phyloP scores from a whole-genome alignment of 2,113 vertebrate genomes.

The Leucoraja erinaceus region DNA sequence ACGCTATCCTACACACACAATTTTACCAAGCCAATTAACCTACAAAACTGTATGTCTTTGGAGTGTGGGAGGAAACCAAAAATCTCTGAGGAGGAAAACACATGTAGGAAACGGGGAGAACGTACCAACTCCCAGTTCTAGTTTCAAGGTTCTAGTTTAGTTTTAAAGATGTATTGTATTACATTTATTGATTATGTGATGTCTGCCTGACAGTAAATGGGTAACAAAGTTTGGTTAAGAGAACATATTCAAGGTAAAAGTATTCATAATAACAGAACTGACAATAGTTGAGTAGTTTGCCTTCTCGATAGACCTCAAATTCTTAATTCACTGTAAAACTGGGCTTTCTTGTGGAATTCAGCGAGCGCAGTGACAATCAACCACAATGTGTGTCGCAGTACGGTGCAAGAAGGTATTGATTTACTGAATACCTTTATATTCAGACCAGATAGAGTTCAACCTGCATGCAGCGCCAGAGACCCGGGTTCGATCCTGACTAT shows the following conservation, averaged over 20 bases:
- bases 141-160: background rate
- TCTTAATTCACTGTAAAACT: background rate
- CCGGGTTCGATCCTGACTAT: too few relatives aligned
- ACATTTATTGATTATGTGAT: background rate
- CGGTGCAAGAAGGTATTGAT: background rate
- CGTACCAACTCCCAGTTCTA: too few relatives aligned
- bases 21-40: too few relatives aligned
- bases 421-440: background rate
- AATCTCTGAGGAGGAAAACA: too few relatives aligned
- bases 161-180: background rate
- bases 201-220: background rate
- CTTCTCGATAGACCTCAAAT: background rate
- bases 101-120: too few relatives aligned
- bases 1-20: too few relatives aligned
- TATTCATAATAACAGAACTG: background rate
- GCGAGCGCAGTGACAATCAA: background rate
- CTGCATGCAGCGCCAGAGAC: too few relatives aligned
- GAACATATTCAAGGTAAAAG: background rate
- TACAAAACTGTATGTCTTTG: too few relatives aligned
- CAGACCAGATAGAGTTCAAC: background rate
- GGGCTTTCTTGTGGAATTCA: background rate
- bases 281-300: background rate
- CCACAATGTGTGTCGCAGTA: background rate
- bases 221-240: background rate
- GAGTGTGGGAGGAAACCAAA: too few relatives aligned